Percentiles rank a stretch among this genome's conserved stretches.
Evolutionary conservation across 2,113 vertebrate species (phyloP).

Genomic region (Tetrao urogallus): DNA sequence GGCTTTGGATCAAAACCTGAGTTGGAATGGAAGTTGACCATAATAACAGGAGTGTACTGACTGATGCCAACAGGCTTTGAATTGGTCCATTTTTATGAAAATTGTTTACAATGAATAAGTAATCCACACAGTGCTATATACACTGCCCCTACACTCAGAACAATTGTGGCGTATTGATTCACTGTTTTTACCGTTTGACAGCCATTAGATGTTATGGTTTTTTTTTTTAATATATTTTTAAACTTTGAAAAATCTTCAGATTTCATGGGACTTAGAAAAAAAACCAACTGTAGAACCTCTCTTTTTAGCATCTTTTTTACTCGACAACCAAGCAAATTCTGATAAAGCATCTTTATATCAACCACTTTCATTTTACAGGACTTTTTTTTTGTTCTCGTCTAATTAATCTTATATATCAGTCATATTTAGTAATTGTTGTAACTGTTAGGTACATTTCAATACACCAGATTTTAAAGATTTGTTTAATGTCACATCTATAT

Average conservation of each 20-base stretch:
- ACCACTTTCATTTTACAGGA: conserved; percentile 25
- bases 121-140: not conserved
- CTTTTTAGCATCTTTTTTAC: conserved; percentile 35
- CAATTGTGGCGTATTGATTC: not conserved
- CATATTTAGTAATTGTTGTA: conserved; percentile 57
- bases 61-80: not conserved
- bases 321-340: not conserved
- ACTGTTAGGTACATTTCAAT: conserved; percentile 44
- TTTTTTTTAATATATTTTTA: not conserved
- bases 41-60: not conserved
- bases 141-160: not conserved
- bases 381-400: not conserved
- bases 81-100: conserved; percentile 23
- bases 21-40: conserved; percentile 7
- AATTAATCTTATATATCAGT: conserved; percentile 50
- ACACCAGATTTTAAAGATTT: conserved; percentile 37
- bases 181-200: conserved; percentile 9
- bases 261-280: not conserved
- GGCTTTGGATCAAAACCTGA: conserved; percentile 1
- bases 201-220: not conserved
- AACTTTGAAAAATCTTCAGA: not conserved
- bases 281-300: not conserved
- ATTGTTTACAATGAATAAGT: not conserved
- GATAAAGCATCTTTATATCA: conserved; percentile 43
- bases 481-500: conserved; percentile 42